Evolutionary conservation across 2,113 vertebrate genomes (phyloP).

Genomic region (Oxygymnocypris stewartii): DNA sequence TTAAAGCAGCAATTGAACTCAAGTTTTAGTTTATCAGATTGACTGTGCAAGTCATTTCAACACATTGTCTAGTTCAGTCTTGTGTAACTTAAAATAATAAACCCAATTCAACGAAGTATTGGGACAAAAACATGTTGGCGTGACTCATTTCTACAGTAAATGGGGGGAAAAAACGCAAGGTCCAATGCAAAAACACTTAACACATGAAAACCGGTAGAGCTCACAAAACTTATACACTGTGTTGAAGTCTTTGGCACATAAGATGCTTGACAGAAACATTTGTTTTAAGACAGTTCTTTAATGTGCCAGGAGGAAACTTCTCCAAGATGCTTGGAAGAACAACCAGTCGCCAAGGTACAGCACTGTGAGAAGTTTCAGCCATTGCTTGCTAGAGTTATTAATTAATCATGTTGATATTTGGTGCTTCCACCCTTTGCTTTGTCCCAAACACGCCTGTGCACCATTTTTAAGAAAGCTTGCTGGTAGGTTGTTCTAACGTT

Average conservation of each 20-base stretch:
- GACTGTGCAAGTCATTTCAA: too few relatives aligned
- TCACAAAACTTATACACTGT: not conserved
- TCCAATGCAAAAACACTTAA: too few relatives aligned
- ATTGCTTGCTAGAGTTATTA: not conserved
- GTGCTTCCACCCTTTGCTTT: not conserved
- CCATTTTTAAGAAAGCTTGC: not conserved
- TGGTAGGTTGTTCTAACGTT: not conserved
- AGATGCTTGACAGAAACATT: not conserved
- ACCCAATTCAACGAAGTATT: too few relatives aligned
- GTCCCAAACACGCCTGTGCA: not conserved
- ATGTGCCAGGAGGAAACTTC: not conserved
- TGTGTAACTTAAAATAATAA: too few relatives aligned
- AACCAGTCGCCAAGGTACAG: not conserved
- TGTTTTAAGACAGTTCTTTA: not conserved
- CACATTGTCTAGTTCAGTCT: too few relatives aligned
- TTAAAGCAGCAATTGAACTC: too few relatives aligned
- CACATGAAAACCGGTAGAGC: not conserved
- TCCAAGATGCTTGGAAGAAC: not conserved
- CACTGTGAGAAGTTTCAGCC: not conserved
- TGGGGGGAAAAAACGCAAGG: too few relatives aligned
- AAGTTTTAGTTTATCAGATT: too few relatives aligned
- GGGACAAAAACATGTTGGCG: too few relatives aligned
- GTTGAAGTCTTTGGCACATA: not conserved
- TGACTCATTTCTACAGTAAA: too few relatives aligned
- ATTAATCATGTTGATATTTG: not conserved